These are phyloP conservation scores for Ptyas mucosa DNA, from an alignment of 2,113 vertebrate genomes.

Conservation along the genomic window DNA sequence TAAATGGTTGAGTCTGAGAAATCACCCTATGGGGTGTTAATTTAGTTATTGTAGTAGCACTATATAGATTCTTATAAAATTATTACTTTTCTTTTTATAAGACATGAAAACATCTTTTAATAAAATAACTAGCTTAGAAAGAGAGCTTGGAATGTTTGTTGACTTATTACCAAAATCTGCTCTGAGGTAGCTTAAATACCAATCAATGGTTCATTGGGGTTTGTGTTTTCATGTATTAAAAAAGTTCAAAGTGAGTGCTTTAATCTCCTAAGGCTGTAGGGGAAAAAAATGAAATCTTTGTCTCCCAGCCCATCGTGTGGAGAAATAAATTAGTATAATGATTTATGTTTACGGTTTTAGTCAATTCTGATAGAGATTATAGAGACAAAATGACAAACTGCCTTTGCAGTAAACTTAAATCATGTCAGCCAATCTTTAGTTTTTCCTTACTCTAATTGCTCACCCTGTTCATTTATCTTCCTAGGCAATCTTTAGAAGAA, in stretches of 20 bases:
- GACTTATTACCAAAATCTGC: constrained; percentile 37
- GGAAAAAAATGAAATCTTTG: constrained; percentile 74
- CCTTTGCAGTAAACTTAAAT: constrained; percentile 82
- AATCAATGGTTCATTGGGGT: constrained; percentile 65
- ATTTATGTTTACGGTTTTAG: constrained; percentile 87
- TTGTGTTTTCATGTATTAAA: constrained; percentile 54
- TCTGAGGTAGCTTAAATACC: constrained; percentile 60
- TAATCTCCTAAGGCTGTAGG: constrained; percentile 67
- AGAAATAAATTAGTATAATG: constrained; percentile 89
- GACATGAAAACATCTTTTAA: constrained; percentile 49
- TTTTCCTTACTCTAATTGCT: constrained; percentile 87
- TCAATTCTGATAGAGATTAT: constrained; percentile 90
- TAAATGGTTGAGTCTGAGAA: constrained; percentile 53
- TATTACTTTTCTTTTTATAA: constrained; percentile 25
- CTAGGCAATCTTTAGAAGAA: constrained; percentile 82
- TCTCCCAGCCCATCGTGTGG: constrained; percentile 69
- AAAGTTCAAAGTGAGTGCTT: constrained; percentile 66
- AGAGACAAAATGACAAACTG: constrained; percentile 87
- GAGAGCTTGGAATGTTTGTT: constrained; percentile 42
- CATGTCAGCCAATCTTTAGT: constrained; percentile 87
- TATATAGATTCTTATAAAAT: constrained; percentile 37
- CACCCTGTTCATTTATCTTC: constrained; percentile 83
- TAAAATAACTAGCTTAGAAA: constrained; percentile 50
- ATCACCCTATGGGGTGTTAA: constrained; percentile 36
- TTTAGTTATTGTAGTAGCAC: constrained; percentile 50